These are phyloP conservation scores for Paradoxurus hermaphroditus DNA, from an alignment of 2,113 vertebrate genomes.

Conservation along the genomic window DNA sequence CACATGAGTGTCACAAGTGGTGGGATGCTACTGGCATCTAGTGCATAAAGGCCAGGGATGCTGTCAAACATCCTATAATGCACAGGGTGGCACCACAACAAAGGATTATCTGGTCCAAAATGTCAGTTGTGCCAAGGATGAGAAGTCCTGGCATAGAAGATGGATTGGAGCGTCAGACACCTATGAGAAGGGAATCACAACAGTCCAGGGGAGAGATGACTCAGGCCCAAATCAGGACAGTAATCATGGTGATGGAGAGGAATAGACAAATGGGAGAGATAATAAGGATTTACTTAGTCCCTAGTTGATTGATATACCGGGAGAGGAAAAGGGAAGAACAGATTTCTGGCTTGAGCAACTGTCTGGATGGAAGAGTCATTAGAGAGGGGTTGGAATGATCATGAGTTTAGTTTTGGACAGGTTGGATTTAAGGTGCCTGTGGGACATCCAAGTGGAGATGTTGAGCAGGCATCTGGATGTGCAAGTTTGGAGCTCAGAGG, in stretches of 20 bases:
- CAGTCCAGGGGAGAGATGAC: not conserved
- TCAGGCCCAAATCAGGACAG: not conserved
- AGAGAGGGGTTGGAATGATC: conserved; percentile 43
- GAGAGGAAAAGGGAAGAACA: conserved; percentile 39
- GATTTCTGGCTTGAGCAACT: conserved; percentile 41
- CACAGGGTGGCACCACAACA: not conserved
- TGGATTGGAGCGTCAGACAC: not conserved
- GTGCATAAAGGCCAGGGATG: not conserved
- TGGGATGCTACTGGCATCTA: not conserved
- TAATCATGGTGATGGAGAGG: not conserved
- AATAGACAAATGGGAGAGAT: not conserved
- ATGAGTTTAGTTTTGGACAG: conserved; percentile 49
- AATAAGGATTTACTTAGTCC: not conserved
- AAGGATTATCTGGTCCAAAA: not conserved
- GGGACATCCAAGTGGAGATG: conserved; percentile 31
- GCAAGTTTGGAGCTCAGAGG: not conserved
- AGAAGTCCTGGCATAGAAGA: not conserved
- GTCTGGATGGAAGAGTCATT: conserved; percentile 58
- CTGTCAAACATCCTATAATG: not conserved
- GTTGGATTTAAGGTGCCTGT: conserved; percentile 41
- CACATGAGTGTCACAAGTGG: not conserved
- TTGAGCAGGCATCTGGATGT: conserved; percentile 50
- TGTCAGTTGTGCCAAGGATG: not conserved
- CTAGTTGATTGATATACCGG: conserved; percentile 35
- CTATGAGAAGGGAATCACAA: not conserved